Evolutionary conservation across 2,113 vertebrate species (phyloP), one percentile per base, ranked within the genome.

Genomic region (Hyperopisus bebe): DNA sequence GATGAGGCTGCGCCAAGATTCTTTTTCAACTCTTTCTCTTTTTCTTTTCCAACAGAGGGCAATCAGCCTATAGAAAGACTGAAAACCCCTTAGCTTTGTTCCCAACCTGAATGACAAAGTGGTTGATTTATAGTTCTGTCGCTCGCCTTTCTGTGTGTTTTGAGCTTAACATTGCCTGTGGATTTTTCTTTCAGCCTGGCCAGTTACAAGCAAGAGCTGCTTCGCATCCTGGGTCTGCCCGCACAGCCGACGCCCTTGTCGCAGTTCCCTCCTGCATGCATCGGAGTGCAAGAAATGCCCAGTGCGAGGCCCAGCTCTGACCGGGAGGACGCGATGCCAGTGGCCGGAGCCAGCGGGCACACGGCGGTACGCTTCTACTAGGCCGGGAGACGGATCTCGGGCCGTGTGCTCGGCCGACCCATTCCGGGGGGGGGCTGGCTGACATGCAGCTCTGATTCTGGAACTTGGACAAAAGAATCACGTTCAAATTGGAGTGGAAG

Each of bases 211-310:
- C 10, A n/a, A 88, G 55, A 39, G 42, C 53, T 47, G 53, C 53
- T 88, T 21, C 35, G 42, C n/a, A 11, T 27, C 44, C 87, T 62
- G 35, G 87, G 24, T 48, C 44, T 15, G 31, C 31, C n/a, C 5
- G 19, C 17, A 24, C 86, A 55, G 85, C 89, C 44, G 46, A 39
- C 31, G 53, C 27, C 53, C 21, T 85, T 39, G 83, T 39, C 46
- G 51, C 48, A 35, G 48, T 10, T 90, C 51, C 19, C 21, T 48
- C 21, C 85, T 27, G 17, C 1, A 46, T 55, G 15, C 82, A n/a
- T 83, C 19, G 42, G 53, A 77, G 62, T 70, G 31, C 44, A 62
- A 86, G 90, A 89, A 91, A 93, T 93, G 92, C 84, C 70, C 48
- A 50, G 74, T 42, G 66, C 86, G 24, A 62, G 85, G 51, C 88